These are phyloP conservation scores for Dasypogon diadema DNA, from an alignment of 2,888 invertebrate species.

Conservation along the genomic window DNA sequence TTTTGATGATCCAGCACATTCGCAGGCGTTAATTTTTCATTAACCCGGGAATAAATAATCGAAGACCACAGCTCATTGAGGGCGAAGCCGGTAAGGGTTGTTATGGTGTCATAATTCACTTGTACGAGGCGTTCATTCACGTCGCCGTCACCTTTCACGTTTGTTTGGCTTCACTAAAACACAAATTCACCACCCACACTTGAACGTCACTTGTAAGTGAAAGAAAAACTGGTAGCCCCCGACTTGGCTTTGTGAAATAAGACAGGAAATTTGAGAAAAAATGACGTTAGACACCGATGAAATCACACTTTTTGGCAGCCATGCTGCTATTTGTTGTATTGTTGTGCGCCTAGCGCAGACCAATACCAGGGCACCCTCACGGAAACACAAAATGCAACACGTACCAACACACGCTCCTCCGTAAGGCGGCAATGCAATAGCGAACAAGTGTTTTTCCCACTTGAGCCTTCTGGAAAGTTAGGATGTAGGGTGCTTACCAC, in stretches of 20 bases:
- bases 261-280: neutral
- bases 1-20: slow-evolving; percentile 38
- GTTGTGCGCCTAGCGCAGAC: slow-evolving; percentile 41
- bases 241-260: neutral
- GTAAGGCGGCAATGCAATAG: slow-evolving; percentile 38
- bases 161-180: slow-evolving; percentile 29
- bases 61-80: slow-evolving; percentile 23
- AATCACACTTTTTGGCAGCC: slow-evolving; percentile 52
- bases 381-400: slow-evolving; percentile 29
- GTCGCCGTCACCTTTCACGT: slow-evolving; percentile 25
- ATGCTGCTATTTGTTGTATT: slow-evolving; percentile 48
- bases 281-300: slow-evolving; percentile 31
- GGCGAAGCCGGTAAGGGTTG: slow-evolving; percentile 25
- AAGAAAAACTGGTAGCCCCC: neutral
- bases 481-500: slow-evolving; percentile 52
- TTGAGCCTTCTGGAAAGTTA: slow-evolving; percentile 20
- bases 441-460: slow-evolving; percentile 47
- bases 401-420: slow-evolving; percentile 8
- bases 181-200: slow-evolving; percentile 17
- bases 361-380: neutral
- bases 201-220: neutral
- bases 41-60: slow-evolving; percentile 13
- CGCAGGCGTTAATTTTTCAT: slow-evolving; percentile 28
- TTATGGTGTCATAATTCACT: slow-evolving; percentile 27
- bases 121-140: neutral